Evolutionary conservation across 2,797 vertebrate genomes (phyloP), one percentile per base, ranked within the genome.

Genomic region (Sardinella longiceps): DNA sequence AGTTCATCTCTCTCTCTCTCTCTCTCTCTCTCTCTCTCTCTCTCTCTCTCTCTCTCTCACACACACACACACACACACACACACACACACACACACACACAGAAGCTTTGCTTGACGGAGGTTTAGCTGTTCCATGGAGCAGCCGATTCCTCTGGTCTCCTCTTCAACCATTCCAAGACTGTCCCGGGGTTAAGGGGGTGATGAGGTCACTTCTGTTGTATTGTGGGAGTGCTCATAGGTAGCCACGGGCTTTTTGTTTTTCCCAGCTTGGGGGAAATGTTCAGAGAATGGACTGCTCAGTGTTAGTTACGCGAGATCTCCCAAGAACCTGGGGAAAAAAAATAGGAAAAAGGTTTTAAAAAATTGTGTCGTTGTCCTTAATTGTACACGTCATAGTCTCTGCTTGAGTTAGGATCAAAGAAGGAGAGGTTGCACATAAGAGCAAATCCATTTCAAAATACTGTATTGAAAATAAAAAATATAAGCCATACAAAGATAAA

Each of bases 171-270:
- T 60, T 46, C 48, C 60, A 88, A 39, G 84, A 92, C 90, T 90
- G 92, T 95, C 94, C 92, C 89, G 91, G 92, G 80, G 91, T n/a
- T n/a, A 91, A 91, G 50, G 77, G 85, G 33, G 15, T 77, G 90
- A 92, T 91, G 92, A 95, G 94, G 95, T 95, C 93, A 91, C 93
- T 93, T 93, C 88, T 94, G 92, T 91, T 94, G 91, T 88, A 86
- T 88, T 3, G 90, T 94, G 86, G 89, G 2, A 90, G 93, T 93
- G 92, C 88, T 87, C 82, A 15, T 87, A 86, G 89, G 39, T 15
- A 81, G 77, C 92, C 91, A 83, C 50, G 87, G 89, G 82, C 88
- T 90, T 77, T 91, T 91, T 92, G 83, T 89, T 93, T 9, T 56
- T 58, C 50, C 43, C 74, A n/a, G 48, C 11, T 93, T 60, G 92